A percentile compares a stretch with the other conserved stretches of the same genome.
Conservation (phyloP, 2,113 vertebrate species). For the Sula dactylatra region DNA sequence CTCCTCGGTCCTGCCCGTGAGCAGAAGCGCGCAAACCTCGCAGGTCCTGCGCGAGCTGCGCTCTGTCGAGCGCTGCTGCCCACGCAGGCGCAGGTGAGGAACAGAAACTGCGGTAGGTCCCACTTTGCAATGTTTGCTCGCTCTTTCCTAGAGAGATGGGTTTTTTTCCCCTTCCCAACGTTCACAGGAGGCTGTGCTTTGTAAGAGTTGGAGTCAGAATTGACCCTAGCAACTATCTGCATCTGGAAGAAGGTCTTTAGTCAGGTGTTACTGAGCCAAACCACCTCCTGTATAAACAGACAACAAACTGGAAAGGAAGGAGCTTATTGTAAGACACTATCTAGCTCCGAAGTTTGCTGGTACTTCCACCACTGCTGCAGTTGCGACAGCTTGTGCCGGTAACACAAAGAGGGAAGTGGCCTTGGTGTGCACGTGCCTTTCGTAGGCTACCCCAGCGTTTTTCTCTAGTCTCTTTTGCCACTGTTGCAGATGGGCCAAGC, state of each 20-base stretch:
- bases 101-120: neutral
- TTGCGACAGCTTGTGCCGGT: rapidly evolving
- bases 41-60: rapidly evolving
- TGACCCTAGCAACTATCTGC: neutral
- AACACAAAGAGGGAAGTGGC: too few relatives aligned
- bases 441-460: rapidly evolving
- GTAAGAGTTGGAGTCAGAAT: neutral
- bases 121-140: neutral
- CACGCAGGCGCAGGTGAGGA: rapidly evolving
- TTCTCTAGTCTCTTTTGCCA: neutral
- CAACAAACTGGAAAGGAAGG: neutral
- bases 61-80: rapidly evolving
- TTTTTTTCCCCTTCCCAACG: rapidly evolving
- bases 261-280: neutral
- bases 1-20: rapidly evolving
- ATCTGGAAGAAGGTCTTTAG: neutral
- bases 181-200: too few relatives aligned
- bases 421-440: rapidly evolving
- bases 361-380: neutral
- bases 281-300: neutral
- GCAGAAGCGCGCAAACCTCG: rapidly evolving
- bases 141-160: too few relatives aligned
- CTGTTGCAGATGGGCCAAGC: neutral
- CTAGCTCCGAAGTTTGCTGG: neutral
- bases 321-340: rapidly evolving